phyloP scores from a whole-genome alignment of 2,113 vertebrate genomes.

The Semnornis frantzii region DNA sequence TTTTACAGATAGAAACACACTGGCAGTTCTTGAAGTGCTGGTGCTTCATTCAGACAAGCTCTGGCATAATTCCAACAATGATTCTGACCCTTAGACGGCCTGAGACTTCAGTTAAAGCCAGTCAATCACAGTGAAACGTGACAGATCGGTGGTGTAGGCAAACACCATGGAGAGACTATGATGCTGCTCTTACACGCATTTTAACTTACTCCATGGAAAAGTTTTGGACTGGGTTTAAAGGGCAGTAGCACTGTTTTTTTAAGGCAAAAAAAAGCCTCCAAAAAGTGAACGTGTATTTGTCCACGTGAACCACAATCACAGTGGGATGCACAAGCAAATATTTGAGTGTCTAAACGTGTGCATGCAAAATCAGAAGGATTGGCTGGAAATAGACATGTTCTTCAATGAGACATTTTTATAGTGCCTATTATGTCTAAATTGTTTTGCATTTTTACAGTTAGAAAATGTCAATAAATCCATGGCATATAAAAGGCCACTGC shows the following conservation, averaged over 20 bases:
- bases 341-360: not conserved
- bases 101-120: not conserved
- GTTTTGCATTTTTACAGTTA: slow-evolving; percentile 69
- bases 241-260: not conserved
- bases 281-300: not conserved
- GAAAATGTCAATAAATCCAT: slow-evolving; percentile 77
- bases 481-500: slow-evolving; percentile 72
- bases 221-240: not conserved
- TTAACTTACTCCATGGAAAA: not conserved
- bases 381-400: not conserved
- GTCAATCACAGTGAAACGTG: slow-evolving; percentile 4
- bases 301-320: not conserved
- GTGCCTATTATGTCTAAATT: slow-evolving; percentile 15
- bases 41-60: not conserved
- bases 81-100: slow-evolving; percentile 5
- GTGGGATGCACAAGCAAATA: not conserved
- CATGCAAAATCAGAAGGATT: not conserved
- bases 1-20: slow-evolving; percentile 15
- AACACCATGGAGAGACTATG: not conserved
- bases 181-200: not conserved
- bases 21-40: slow-evolving; percentile 12
- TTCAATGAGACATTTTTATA: slow-evolving; percentile 35
- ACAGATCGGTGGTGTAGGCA: slow-evolving; percentile 9
- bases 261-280: not conserved
- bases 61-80: slow-evolving; percentile 10